Evolutionary conservation across 2,797 vertebrate species (phyloP).

Genomic region (Hydrocynus forskahlii): DNA sequence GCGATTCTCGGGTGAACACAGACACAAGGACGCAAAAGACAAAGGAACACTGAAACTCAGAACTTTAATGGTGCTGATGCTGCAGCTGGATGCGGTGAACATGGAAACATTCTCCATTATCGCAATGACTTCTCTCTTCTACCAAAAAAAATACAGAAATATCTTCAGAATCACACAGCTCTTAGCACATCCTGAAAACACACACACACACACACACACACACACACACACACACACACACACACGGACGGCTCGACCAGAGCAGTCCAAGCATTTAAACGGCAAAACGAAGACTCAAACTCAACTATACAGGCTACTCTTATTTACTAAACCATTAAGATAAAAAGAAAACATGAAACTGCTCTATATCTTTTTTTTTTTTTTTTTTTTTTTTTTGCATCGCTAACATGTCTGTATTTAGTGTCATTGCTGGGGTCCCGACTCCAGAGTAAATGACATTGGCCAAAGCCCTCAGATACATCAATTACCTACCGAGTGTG

Average conservation of each 20-base stretch:
- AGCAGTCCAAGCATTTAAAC: not conserved
- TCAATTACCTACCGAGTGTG: conserved; percentile 2
- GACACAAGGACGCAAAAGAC: not conserved
- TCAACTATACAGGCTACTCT: not conserved
- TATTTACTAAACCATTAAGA: conserved; percentile 37
- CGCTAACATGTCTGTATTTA: conserved; percentile 60
- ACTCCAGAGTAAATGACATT: conserved; percentile 55
- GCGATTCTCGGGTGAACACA: too few species aligned
- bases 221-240: not conserved
- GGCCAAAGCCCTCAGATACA: conserved; percentile 21
- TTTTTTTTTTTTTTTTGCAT: conserved; percentile 36
- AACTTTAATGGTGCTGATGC: conserved; percentile 68
- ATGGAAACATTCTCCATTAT: conserved; percentile 53
- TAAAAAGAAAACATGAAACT: conserved; percentile 20
- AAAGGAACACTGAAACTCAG: conserved; percentile 62
- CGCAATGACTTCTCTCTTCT: not conserved
- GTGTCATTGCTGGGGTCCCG: conserved; percentile 61
- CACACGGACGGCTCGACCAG: not conserved
- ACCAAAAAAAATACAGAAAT: conserved; percentile 16
- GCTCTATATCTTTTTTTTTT: not conserved
- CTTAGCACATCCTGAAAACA: not conserved
- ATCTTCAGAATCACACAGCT: conserved; percentile 19
- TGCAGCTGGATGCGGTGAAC: conserved; percentile 60
- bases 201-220: not conserved
- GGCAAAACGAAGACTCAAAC: not conserved